Conservation (phyloP, 2,113 vertebrate genomes). For the Seriola quinqueradiata region DNA sequence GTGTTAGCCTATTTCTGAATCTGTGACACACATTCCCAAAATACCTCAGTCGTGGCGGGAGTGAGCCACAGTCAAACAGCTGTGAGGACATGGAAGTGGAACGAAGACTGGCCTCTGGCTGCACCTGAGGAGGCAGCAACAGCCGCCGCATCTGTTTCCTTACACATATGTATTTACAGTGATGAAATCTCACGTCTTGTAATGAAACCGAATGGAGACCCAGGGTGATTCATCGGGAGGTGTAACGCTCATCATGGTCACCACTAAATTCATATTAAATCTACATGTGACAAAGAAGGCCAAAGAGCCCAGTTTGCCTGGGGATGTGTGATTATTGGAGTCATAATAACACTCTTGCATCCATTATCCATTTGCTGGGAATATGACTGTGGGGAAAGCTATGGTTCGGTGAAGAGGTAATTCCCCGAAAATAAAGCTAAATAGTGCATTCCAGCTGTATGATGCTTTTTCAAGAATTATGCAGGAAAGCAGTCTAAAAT, state of each 20-base stretch:
- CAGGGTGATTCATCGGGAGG: slow-evolving; percentile 34
- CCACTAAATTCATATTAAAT: slow-evolving; percentile 53
- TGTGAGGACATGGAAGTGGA: slow-evolving; percentile 27
- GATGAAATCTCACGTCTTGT: slow-evolving; percentile 52
- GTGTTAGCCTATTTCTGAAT: background rate
- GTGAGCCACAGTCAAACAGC: slow-evolving; percentile 4
- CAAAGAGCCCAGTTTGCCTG: slow-evolving; percentile 35
- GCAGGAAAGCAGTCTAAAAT: slow-evolving; percentile 18
- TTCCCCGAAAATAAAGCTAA: slow-evolving; percentile 47
- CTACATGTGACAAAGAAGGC: slow-evolving; percentile 42
- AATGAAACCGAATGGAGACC: slow-evolving; percentile 52
- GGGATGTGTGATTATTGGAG: slow-evolving; percentile 55
- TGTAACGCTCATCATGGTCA: slow-evolving; percentile 18
- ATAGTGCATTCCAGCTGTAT: slow-evolving; percentile 33
- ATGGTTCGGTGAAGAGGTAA: slow-evolving; percentile 55
- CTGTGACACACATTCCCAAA: background rate
- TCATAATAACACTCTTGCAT: slow-evolving; percentile 43
- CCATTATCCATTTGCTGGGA: slow-evolving; percentile 14
- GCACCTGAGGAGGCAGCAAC: slow-evolving; percentile 48
- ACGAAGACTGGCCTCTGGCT: slow-evolving; percentile 39
- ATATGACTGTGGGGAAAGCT: slow-evolving; percentile 31
- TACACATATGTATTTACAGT: slow-evolving; percentile 22
- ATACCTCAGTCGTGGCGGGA: slow-evolving; percentile 1
- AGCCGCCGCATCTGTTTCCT: slow-evolving; percentile 15
- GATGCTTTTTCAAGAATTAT: slow-evolving; percentile 27